These are phyloP conservation scores for Meteorus colon DNA, from an alignment of 2,888 invertebrate genomes.

Conservation along the genomic window DNA sequence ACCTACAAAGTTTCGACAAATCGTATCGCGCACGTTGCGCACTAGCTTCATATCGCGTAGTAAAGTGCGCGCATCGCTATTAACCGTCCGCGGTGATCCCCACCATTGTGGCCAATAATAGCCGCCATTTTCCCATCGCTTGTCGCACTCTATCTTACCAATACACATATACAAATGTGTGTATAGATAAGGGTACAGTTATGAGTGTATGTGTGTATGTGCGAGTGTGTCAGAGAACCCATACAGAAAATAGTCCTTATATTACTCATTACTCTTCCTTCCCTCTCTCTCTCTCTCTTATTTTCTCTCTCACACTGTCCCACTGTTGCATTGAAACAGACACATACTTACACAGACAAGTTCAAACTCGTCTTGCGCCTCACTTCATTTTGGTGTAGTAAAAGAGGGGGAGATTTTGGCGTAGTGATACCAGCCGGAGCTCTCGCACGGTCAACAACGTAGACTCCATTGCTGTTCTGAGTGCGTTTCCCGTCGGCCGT, in stretches of 20 bases:
- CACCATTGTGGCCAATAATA: conserved; percentile 5
- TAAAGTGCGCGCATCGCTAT: conserved; percentile 59
- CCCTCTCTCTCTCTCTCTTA: neutral
- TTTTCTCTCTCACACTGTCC: neutral
- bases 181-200: no score
- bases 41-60: conserved; percentile 64
- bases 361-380: conserved; percentile 44
- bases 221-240: neutral
- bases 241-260: neutral
- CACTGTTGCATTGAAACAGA: conserved; percentile 13
- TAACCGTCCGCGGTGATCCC: conserved; percentile 41
- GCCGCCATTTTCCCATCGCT: conserved; percentile 42
- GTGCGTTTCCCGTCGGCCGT: conserved; percentile 71
- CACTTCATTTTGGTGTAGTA: conserved; percentile 45
- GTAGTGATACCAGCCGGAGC: conserved; percentile 65
- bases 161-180: conserved; percentile 43
- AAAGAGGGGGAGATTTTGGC: conserved; percentile 52
- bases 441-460: conserved; percentile 56
- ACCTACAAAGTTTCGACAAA: conserved; percentile 15
- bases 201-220: neutral
- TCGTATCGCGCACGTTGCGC: conserved; percentile 45
- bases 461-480: conserved; percentile 69
- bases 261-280: neutral
- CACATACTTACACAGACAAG: conserved; percentile 41
- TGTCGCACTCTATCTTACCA: conserved; percentile 54